Evolutionary conservation across 2,888 invertebrate genomes (phyloP).

Genomic region (Eledone cirrhosa): DNA sequence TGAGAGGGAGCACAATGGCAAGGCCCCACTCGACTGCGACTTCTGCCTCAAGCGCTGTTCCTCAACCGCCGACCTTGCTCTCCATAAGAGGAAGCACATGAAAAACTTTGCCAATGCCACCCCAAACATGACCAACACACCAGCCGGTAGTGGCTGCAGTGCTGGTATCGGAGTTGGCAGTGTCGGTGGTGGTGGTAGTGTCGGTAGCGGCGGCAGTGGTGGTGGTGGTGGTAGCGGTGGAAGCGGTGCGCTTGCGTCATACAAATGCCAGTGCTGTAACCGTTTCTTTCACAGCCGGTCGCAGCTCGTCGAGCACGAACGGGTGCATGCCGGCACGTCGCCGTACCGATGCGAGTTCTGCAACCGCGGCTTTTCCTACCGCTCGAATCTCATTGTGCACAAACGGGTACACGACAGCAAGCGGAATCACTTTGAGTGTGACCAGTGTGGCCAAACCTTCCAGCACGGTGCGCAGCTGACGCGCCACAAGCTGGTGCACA

Average conservation of each 20-base stretch:
- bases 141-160: no score
- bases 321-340: neutral
- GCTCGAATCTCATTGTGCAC: constrained; percentile 6
- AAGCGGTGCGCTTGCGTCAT: neutral
- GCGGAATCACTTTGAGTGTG: constrained; percentile 8
- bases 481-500: neutral
- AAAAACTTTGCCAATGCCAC: no score
- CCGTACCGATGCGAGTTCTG: constrained; percentile 1
- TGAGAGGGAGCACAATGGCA: neutral
- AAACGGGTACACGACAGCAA: constrained; percentile 23
- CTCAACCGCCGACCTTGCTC: neutral
- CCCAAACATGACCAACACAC: no score
- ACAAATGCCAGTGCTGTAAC: constrained; percentile 10
- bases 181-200: no score
- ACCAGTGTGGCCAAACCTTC: constrained; percentile 14
- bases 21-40: neutral
- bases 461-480: constrained; percentile 14
- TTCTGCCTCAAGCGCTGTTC: neutral
- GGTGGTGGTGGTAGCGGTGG: no score
- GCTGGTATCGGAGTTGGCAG: no score
- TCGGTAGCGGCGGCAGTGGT: no score
- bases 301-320: neutral
- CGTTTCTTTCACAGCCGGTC: neutral
- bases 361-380: constrained; percentile 17
- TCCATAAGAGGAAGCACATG: neutral